Evolutionary conservation across 2,113 vertebrate genomes (phyloP).

Genomic region (Burhinus bistriatus): DNA sequence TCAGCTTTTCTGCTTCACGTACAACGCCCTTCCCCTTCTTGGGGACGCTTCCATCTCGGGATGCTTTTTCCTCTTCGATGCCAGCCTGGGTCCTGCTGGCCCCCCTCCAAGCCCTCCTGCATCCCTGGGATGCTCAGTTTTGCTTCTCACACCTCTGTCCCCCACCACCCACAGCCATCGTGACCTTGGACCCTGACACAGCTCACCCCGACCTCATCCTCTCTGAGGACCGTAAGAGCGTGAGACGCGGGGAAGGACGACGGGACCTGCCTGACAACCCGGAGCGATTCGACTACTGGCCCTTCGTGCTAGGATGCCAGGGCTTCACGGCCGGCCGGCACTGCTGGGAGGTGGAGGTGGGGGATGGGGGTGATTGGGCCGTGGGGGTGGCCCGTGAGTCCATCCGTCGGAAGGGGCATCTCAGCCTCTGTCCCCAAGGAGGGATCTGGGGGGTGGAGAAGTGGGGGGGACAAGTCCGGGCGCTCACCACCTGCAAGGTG

Average conservation of each 20-base stretch:
- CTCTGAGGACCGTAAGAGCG: conserved; percentile 57
- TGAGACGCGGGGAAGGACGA: background rate
- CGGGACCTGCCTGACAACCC: background rate
- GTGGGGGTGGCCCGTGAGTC: background rate
- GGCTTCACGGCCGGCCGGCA: background rate
- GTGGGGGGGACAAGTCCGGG: conserved; percentile 27
- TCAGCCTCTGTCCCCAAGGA: conserved; percentile 75
- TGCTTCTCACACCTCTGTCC: conserved; percentile 26
- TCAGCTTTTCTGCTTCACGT: accelerated
- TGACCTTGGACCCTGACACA: conserved; percentile 70
- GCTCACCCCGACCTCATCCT: conserved; percentile 67
- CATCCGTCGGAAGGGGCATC: conserved; percentile 74
- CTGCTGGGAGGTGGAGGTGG: conserved; percentile 73
- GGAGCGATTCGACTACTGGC: conserved; percentile 55
- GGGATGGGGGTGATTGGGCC: conserved; percentile 77
- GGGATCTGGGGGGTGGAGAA: conserved; percentile 77
- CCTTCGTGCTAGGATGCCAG: conserved; percentile 54
- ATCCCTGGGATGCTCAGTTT: background rate
- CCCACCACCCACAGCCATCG: background rate
- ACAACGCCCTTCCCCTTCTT: no score
- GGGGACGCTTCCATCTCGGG: background rate
- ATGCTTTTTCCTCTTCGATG: background rate
- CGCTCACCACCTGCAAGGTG: conserved; percentile 12
- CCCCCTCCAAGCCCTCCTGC: no score
- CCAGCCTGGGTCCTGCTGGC: accelerated